Conservation (phyloP, 1,140 invertebrate genomes). For the Microvelia longipes region DNA sequence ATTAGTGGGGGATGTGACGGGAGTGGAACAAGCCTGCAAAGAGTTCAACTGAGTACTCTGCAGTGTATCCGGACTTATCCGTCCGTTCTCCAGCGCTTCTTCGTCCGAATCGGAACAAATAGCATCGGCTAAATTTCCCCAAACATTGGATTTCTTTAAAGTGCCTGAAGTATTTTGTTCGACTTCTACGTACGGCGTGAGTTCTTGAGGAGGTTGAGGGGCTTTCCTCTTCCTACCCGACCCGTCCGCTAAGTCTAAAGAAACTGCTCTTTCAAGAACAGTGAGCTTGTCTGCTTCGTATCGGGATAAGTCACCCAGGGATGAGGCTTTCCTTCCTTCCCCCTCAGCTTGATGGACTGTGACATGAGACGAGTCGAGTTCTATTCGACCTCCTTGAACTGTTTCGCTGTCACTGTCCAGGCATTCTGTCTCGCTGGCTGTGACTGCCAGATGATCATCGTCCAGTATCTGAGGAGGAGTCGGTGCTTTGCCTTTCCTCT, state of each 20-base stretch:
- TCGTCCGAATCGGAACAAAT: slow-evolving; percentile 28
- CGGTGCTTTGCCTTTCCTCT: slow-evolving; percentile 55
- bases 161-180: slow-evolving; percentile 44
- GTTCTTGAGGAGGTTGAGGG: slow-evolving; percentile 32
- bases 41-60: background rate
- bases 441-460: background rate
- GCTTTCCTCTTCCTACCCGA: slow-evolving; percentile 45
- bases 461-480: slow-evolving; percentile 34
- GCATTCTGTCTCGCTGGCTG: slow-evolving; percentile 11
- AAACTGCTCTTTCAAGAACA: slow-evolving; percentile 61
- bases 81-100: slow-evolving; percentile 16
- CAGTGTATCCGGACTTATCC: slow-evolving; percentile 15
- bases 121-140: slow-evolving; percentile 58
- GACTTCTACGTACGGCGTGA: slow-evolving; percentile 37
- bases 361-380: slow-evolving; percentile 53
- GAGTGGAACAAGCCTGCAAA: background rate
- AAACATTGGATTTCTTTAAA: slow-evolving; percentile 54
- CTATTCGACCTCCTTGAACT: slow-evolving; percentile 38
- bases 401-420: slow-evolving; percentile 35
- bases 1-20: background rate
- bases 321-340: slow-evolving; percentile 57
- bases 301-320: slow-evolving; percentile 60
- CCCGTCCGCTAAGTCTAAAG: slow-evolving; percentile 57
- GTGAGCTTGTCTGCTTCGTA: slow-evolving; percentile 38
- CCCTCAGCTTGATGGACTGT: slow-evolving; percentile 50